Percentiles rank a stretch among this genome's conserved stretches.
phyloP scores from a whole-genome alignment of 2,113 vertebrate species.

The Prionailurus bengalensis region DNA sequence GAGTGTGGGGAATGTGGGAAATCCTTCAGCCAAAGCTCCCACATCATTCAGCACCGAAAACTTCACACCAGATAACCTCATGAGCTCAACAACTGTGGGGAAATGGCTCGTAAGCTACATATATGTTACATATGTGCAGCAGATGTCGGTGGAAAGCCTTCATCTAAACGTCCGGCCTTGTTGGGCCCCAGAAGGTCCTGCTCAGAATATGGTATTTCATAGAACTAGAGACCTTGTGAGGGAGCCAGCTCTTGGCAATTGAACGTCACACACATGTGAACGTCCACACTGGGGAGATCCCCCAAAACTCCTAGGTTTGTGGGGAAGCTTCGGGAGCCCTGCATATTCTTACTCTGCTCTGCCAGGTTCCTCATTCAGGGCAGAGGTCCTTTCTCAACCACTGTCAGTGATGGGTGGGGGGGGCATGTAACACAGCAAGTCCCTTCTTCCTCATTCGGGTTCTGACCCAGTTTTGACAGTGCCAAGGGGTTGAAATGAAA shows the following conservation, averaged over 20 bases:
- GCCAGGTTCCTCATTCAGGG: background rate
- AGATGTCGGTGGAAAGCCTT: background rate
- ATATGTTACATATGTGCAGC: no score
- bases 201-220: background rate
- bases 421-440: background rate
- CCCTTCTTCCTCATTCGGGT: background rate
- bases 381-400: background rate
- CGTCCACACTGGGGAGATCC: no score
- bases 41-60: constrained; percentile 47
- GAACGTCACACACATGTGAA: background rate
- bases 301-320: background rate
- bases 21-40: constrained; percentile 55
- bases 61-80: constrained; percentile 47
- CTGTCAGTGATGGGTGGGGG: background rate
- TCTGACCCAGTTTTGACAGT: background rate
- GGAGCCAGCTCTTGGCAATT: background rate
- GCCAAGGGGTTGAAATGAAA: no score
- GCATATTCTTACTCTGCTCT: background rate
- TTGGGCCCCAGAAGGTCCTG: background rate
- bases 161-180: background rate
- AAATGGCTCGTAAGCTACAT: no score
- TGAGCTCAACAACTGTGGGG: background rate
- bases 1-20: constrained; percentile 48
- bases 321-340: background rate
- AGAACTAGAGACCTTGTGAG: background rate